Conservation (phyloP, 2,113 vertebrate species). For the Okapia johnstoni region DNA sequence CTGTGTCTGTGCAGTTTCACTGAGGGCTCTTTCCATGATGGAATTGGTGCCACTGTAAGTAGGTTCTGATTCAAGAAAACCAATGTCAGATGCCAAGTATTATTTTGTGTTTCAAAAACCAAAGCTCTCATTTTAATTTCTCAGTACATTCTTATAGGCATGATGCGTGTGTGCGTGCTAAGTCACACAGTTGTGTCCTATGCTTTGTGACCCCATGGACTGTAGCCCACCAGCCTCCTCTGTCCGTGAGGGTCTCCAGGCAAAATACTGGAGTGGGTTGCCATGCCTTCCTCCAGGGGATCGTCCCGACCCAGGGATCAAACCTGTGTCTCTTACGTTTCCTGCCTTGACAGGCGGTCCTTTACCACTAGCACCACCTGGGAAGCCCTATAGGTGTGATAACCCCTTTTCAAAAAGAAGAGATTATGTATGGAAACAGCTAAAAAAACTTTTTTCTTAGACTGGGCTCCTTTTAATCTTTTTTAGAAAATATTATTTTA, state of each 20-base stretch:
- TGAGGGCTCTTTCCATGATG: background rate
- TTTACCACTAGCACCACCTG: background rate
- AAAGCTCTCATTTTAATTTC: background rate
- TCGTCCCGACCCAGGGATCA: background rate
- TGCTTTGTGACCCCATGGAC: background rate
- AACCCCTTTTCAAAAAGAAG: background rate
- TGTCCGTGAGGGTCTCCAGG: background rate
- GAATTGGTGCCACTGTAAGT: accelerated
- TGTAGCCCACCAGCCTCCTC: background rate
- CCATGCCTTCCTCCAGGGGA: background rate
- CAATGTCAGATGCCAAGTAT: background rate
- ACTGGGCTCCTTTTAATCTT: background rate
- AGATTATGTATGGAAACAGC: background rate
- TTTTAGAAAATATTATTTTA: background rate
- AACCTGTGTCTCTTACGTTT: background rate
- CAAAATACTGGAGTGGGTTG: background rate
- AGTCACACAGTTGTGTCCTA: background rate
- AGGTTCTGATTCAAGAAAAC: background rate
- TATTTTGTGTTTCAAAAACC: conserved; percentile 15
- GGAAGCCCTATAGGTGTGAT: no score
- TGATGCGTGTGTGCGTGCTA: background rate
- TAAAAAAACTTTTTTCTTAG: background rate
- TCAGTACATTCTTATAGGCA: background rate
- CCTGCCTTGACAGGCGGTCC: background rate
- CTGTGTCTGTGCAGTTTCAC: accelerated